A percentile compares a stretch with the other conserved stretches of the same genome.
These are phyloP conservation scores for Morelia viridis DNA, from an alignment of 2,797 vertebrate genomes.

Conservation along the genomic window DNA sequence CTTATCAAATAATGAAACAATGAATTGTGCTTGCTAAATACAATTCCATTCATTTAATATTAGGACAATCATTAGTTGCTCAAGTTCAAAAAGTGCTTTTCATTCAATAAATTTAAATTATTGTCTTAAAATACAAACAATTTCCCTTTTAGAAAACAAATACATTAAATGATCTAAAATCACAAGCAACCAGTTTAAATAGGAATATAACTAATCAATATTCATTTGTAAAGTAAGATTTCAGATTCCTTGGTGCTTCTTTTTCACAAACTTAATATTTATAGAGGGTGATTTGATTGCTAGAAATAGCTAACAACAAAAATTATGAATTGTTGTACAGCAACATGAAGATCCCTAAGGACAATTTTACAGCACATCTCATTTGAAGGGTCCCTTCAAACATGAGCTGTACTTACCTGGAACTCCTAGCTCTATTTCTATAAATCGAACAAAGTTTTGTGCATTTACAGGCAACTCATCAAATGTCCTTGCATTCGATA, in stretches of 20 bases:
- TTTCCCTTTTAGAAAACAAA: neutral
- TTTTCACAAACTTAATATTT: neutral
- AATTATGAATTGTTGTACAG: neutral
- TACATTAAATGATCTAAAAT: neutral
- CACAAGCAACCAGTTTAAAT: neutral
- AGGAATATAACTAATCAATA: neutral
- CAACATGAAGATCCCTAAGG: neutral
- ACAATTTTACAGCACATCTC: neutral
- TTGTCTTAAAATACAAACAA: neutral
- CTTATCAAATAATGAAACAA: slow-evolving; percentile 5
- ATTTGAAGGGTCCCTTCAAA: neutral
- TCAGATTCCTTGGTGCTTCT: neutral
- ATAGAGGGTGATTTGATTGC: neutral
- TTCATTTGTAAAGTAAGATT: neutral
- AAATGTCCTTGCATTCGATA: slow-evolving; percentile 85
- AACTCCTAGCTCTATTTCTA: slow-evolving; percentile 87
- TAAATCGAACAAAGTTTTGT: slow-evolving; percentile 88
- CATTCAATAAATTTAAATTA: neutral
- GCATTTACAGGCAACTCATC: slow-evolving; percentile 92
- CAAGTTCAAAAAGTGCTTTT: neutral
- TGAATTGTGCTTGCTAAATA: neutral
- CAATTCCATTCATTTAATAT: neutral
- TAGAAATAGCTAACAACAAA: neutral
- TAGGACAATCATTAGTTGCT: neutral
- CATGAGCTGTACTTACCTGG: slow-evolving; percentile 79